Percentiles rank a stretch among this genome's conserved stretches.
These are phyloP conservation scores for Apamea monoglypha DNA, from an alignment of 2,888 invertebrate genomes.

Conservation along the genomic window DNA sequence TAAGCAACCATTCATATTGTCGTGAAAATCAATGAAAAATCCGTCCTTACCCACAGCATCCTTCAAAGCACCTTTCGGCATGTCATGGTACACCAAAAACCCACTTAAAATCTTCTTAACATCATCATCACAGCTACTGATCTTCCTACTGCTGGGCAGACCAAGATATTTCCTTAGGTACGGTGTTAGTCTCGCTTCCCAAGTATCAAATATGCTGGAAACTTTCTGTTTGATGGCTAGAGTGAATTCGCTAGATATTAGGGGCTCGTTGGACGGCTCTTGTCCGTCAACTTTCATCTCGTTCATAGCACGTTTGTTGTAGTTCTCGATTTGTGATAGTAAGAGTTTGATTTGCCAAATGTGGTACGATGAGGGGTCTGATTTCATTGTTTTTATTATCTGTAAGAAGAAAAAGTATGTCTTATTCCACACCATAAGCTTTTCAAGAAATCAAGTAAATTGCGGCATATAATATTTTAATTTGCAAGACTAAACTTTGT, in stretches of 20 bases:
- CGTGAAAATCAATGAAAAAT: too few species aligned
- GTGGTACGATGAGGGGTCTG: conserved; percentile 89
- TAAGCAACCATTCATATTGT: too few species aligned
- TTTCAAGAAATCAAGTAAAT: neutral
- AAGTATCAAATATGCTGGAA: conserved; percentile 87
- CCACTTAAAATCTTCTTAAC: conserved; percentile 86
- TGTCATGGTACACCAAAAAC: conserved; percentile 90
- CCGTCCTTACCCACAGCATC: conserved; percentile 64
- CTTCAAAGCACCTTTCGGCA: conserved; percentile 84
- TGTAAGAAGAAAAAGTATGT: conserved; percentile 70
- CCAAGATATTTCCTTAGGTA: conserved; percentile 89
- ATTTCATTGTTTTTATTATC: conserved; percentile 89
- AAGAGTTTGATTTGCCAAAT: conserved; percentile 95
- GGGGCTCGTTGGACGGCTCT: conserved; percentile 78
- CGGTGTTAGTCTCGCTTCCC: conserved; percentile 87
- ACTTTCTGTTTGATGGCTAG: conserved; percentile 91
- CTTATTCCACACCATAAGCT: neutral
- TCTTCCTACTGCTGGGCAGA: conserved; percentile 77
- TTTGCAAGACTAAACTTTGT: too few species aligned
- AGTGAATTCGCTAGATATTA: conserved; percentile 91
- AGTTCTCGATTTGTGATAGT: conserved; percentile 89
- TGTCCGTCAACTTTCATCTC: conserved; percentile 82
- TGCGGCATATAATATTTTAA: neutral
- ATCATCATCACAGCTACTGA: conserved; percentile 76
- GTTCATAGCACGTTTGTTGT: conserved; percentile 71